Base-by-base conservation (phyloP, 2,113 vertebrate species). In the Dicentrarchus labrax region DNA sequence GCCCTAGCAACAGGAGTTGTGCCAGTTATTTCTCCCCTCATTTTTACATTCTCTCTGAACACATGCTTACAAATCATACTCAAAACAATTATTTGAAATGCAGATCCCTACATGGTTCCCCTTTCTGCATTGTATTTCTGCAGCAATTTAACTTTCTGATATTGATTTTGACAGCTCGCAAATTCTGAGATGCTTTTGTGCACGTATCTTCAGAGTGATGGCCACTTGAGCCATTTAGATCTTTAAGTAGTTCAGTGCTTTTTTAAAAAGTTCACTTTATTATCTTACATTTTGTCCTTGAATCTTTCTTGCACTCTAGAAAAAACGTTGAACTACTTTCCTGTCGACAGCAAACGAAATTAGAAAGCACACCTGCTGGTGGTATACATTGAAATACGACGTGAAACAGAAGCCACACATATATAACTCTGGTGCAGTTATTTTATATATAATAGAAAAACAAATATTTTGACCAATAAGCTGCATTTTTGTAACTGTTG, bases 1-100 rank as follows among this genome's bases (percentile, higher is more conserved):
- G 57, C 78, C 83, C 36, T 85, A 83, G 88, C 88, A 90, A 91
- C 83, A 54, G 59, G 59, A 68, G 16, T 41, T 22, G 22, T 54
- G 80, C 67, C 45, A 62, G 38, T 61, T 76, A 41, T 79, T 85
- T 66, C 69, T 59, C 60, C 73, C 73, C 45, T 75, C 22, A 17
- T 57, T 82, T 81, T 60, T 21, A 8, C 15, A 54, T 45, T 56
- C 41, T 67, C 61, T 43, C 13, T 56, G 57, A 64, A 9, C 48
- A 30, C 19, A 60, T 61, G 24, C 54, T 74, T 15, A 17, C 39
- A 71, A 54, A 78, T 41, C 38, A 64, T 8, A 9, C 54, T 24
- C 10, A 68, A 38, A 78, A 76, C 24, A 67, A 43, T 4, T 4
- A 5, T 43, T 64, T 41, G 9, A 75, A 47, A 6, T 8, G 21